Percentiles rank a stretch among this genome's conserved stretches.
Evolutionary conservation across 2,797 vertebrate species (phyloP).

Genomic region (Tauraco hartlaubi): DNA sequence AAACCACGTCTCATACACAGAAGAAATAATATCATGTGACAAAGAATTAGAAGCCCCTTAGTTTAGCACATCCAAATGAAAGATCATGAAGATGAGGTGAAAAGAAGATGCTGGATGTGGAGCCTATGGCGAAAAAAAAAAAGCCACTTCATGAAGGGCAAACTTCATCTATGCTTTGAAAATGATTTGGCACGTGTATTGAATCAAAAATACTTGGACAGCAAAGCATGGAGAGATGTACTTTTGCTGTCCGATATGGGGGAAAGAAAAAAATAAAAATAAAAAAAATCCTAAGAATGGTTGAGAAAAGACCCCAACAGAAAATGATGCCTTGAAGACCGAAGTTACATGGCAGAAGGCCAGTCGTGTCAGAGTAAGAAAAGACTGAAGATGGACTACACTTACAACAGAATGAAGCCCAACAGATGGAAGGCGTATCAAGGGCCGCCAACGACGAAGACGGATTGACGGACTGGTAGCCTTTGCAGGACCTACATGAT

Average conservation of each 20-base stretch:
- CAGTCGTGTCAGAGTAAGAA: constrained; percentile 73
- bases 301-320: constrained; percentile 70
- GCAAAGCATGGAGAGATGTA: constrained; percentile 59
- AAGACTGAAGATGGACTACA: constrained; percentile 84
- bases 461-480: constrained; percentile 83
- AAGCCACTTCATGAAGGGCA: background rate
- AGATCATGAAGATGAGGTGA: constrained; percentile 67
- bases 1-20: constrained; percentile 53
- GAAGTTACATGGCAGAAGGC: constrained; percentile 46
- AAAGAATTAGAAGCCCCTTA: constrained; percentile 62
- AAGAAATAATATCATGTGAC: constrained; percentile 43
- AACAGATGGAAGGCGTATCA: constrained; percentile 84
- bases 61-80: constrained; percentile 71
- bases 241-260: constrained; percentile 60
- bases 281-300: constrained; percentile 47
- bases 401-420: constrained; percentile 87
- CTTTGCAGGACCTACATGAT: constrained; percentile 85
- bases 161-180: background rate
- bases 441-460: constrained; percentile 86
- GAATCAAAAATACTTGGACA: constrained; percentile 61
- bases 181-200: background rate
- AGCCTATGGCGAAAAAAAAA: background rate
- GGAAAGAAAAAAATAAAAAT: background rate
- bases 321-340: constrained; percentile 61
- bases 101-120: constrained; percentile 59